Conservation (phyloP, 2,888 invertebrate species). For the Miltochrista miniata region DNA sequence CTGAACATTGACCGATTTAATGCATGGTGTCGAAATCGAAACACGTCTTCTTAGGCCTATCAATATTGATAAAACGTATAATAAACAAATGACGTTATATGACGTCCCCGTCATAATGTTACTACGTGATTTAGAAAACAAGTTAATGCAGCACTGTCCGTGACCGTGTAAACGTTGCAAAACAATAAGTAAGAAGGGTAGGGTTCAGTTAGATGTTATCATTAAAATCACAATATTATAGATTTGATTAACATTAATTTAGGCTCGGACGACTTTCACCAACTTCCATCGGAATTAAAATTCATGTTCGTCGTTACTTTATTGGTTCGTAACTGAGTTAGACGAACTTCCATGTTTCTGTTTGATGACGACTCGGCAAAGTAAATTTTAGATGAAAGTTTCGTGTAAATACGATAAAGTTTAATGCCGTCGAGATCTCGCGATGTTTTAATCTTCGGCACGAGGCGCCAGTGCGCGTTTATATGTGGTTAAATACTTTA, state of each 20-base stretch:
- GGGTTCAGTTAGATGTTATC: not conserved
- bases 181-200: too few species aligned
- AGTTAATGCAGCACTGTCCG: too few species aligned
- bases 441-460: conserved; percentile 45
- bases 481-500: conserved; percentile 36
- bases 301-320: conserved; percentile 58
- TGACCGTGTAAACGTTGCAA: too few species aligned
- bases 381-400: conserved; percentile 56
- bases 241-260: conserved; percentile 26
- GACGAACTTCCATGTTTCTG: conserved; percentile 60
- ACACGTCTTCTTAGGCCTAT: too few species aligned
- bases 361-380: conserved; percentile 60
- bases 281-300: conserved; percentile 49
- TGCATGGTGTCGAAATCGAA: too few species aligned
- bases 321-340: conserved; percentile 62
- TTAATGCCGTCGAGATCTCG: conserved; percentile 46
- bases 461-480: conserved; percentile 26
- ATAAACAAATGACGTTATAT: too few species aligned
- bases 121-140: too few species aligned
- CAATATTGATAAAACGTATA: too few species aligned
- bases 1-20: too few species aligned
- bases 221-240: conserved; percentile 5
- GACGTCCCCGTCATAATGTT: too few species aligned
- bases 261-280: conserved; percentile 5
- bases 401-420: conserved; percentile 59